phyloP scores from a whole-genome alignment of 2,888 invertebrate genomes.

The Galerucella nymphaeae region DNA sequence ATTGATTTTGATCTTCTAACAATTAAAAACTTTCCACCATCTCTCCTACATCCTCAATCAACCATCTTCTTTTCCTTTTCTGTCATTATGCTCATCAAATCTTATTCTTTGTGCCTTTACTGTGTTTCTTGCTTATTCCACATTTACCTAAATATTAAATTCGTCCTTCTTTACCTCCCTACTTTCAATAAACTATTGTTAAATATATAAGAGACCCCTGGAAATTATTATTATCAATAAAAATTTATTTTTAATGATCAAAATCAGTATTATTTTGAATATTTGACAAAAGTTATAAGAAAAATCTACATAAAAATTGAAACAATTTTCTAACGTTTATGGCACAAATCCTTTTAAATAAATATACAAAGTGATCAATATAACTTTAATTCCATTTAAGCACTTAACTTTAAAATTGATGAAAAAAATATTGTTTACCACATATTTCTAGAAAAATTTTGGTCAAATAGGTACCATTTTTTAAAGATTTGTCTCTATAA shows the following conservation, averaged over 20 bases:
- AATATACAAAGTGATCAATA: constrained; percentile 24
- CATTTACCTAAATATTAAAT: too few species aligned
- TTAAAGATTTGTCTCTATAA: constrained; percentile 30
- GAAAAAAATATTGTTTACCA: constrained; percentile 32
- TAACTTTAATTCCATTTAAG: neutral
- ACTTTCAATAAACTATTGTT: too few species aligned
- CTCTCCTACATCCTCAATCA: too few species aligned
- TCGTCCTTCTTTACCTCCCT: too few species aligned
- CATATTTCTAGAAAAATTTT: constrained; percentile 39
- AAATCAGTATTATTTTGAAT: neutral
- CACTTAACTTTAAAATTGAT: constrained; percentile 7
- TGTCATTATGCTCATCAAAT: too few species aligned
- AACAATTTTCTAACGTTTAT: neutral
- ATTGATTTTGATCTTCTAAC: neutral
- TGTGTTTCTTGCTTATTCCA: too few species aligned
- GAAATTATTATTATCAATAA: neutral
- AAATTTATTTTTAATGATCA: neutral
- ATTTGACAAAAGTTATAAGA: neutral
- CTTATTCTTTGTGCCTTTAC: too few species aligned
- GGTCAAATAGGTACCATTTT: constrained; percentile 38
- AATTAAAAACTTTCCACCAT: too few species aligned
- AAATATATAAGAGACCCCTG: too few species aligned
- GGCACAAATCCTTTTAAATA: constrained; percentile 4
- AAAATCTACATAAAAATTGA: too few species aligned
- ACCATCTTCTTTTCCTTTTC: too few species aligned